Conservation (phyloP, 92 coral and sea anemone genomes). For the Bergia sp. region DNA sequence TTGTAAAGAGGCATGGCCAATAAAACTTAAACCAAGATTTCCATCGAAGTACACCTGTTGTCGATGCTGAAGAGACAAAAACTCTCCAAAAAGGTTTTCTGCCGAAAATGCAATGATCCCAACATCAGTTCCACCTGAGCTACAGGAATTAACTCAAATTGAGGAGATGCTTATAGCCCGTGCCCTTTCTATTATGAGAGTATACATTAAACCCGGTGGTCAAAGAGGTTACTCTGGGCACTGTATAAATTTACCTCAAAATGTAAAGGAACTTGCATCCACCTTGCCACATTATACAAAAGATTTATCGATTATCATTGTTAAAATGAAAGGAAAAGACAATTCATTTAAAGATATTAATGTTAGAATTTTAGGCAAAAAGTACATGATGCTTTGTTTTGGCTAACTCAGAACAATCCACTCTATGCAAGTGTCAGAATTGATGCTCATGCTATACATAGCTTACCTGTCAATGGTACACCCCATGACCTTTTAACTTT, state of each 20-base stretch:
- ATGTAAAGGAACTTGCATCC: background rate
- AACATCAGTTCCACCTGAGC: constrained; percentile 41
- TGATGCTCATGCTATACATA: too few relatives aligned
- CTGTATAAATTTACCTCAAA: constrained; percentile 6
- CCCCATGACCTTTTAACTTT: too few relatives aligned
- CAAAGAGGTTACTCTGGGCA: constrained; percentile 48
- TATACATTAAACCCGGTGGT: constrained; percentile 51
- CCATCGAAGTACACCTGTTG: constrained; percentile 11
- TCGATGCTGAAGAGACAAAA: constrained; percentile 43
- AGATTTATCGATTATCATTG: background rate
- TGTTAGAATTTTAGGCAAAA: background rate
- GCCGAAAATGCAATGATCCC: constrained; percentile 37
- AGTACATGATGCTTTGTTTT: constrained; percentile 12
- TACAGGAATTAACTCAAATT: too few relatives aligned
- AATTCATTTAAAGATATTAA: background rate
- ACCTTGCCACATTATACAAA: background rate
- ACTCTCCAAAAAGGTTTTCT: constrained; percentile 43
- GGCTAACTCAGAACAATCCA: constrained; percentile 8
- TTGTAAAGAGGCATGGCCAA: constrained; percentile 54
- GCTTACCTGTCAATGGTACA: too few relatives aligned
- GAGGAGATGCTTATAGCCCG: too few relatives aligned
- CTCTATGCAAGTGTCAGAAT: background rate
- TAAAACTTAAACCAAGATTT: background rate
- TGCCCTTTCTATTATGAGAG: constrained; percentile 57
- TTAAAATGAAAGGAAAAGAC: constrained; percentile 11